Percentiles rank a stretch among this genome's conserved stretches.
Evolutionary conservation across 2,888 invertebrate genomes (phyloP).

Genomic region (Cerastis leucographa): DNA sequence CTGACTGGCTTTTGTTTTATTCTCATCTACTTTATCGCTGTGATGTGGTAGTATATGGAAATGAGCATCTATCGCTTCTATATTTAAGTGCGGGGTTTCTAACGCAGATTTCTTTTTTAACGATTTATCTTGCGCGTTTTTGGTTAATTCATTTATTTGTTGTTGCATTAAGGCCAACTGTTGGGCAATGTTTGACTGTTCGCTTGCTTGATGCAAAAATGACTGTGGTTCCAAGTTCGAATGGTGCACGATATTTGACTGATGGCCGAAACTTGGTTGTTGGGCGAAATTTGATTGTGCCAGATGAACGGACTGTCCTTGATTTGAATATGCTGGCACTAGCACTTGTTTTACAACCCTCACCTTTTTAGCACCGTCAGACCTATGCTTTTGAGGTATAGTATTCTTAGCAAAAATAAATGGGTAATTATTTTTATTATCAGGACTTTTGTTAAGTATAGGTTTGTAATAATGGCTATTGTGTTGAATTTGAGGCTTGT

Average conservation of each 20-base stretch:
- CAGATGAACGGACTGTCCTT: background rate
- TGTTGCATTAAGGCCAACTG: constrained; percentile 11
- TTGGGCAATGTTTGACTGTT: constrained; percentile 5
- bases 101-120: background rate
- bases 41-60: background rate
- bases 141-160: constrained; percentile 9
- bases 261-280: background rate
- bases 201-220: background rate
- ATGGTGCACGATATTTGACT: background rate
- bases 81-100: background rate
- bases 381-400: background rate
- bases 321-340: background rate
- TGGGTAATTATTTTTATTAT: background rate
- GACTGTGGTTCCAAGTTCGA: background rate
- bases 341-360: constrained; percentile 12
- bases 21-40: background rate
- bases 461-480: background rate
- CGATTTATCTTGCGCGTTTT: background rate
- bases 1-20: background rate
- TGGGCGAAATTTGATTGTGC: background rate
- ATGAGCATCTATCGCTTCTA: background rate
- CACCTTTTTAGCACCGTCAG: background rate
- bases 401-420: background rate
- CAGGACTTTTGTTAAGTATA: background rate
- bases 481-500: background rate